Evolutionary conservation across 2,888 invertebrate species (phyloP).

Genomic region (Nymphalis polychloros): DNA sequence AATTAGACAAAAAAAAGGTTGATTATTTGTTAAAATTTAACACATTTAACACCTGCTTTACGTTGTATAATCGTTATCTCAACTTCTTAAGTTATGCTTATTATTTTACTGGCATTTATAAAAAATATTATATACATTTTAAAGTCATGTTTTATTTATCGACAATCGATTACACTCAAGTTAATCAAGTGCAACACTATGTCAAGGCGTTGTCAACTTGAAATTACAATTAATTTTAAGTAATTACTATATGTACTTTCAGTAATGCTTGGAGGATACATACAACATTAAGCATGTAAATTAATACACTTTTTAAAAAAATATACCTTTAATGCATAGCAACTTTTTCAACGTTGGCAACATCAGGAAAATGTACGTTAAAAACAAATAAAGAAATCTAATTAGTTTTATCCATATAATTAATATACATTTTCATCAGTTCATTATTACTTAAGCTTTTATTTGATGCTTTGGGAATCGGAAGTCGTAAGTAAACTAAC

Average conservation of each 20-base stretch:
- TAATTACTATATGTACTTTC: neutral
- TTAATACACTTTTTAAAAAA: conserved; percentile 2
- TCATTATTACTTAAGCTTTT: conserved; percentile 8
- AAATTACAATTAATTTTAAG: neutral
- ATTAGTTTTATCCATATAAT: conserved; percentile 17
- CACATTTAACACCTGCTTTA: neutral
- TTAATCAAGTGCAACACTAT: conserved; percentile 20
- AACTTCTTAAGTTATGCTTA: too few species aligned
- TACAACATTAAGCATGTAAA: neutral
- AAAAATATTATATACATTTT: too few species aligned
- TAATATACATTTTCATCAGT: conserved; percentile 27
- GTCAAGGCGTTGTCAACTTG: conserved; percentile 16
- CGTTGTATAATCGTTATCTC: too few species aligned
- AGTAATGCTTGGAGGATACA: neutral
- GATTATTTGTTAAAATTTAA: neutral
- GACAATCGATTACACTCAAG: conserved; percentile 12
- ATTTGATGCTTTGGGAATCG: neutral
- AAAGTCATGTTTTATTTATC: conserved; percentile 4
- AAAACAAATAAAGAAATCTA: conserved; percentile 23
- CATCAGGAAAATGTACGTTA: neutral
- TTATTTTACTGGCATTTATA: too few species aligned
- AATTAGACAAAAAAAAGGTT: conserved; percentile 3
- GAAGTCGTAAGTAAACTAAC: neutral
- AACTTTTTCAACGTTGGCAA: neutral
- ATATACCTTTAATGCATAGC: neutral